Conservation (phyloP, 2,113 vertebrate species). For the Penelope pileata region DNA sequence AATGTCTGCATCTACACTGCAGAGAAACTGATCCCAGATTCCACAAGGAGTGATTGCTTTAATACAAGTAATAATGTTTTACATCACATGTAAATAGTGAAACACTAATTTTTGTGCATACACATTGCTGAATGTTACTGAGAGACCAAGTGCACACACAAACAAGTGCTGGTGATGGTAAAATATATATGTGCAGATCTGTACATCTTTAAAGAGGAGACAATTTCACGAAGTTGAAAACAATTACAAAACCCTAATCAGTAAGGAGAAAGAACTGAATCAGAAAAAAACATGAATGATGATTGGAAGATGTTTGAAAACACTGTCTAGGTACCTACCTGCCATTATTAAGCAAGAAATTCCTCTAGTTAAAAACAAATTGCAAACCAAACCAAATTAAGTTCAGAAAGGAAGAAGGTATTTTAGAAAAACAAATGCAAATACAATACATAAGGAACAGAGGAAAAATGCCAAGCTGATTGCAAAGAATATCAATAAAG, state of each 20-base stretch:
- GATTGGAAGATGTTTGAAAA: conserved; percentile 9
- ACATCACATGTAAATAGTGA: neutral
- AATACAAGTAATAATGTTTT: neutral
- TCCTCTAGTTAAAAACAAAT: conserved; percentile 18
- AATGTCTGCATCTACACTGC: fast-evolving
- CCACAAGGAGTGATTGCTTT: neutral
- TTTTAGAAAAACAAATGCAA: conserved; percentile 44
- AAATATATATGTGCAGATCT: fast-evolving
- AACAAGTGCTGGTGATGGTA: neutral
- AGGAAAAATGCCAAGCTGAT: conserved; percentile 49
- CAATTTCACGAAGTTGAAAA: neutral
- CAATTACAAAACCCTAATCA: neutral
- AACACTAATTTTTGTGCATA: neutral
- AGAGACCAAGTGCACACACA: neutral
- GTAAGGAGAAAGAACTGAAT: conserved; percentile 9
- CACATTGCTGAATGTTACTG: neutral
- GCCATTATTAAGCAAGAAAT: neutral
- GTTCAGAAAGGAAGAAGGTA: conserved; percentile 3
- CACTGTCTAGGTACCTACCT: neutral
- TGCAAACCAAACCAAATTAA: conserved; percentile 38
- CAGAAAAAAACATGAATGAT: neutral
- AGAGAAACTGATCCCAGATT: neutral
- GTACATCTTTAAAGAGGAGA: neutral
- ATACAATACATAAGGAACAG: neutral
- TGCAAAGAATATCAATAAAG: conserved; percentile 65